phyloP scores from a whole-genome alignment of 1,140 invertebrate genomes.

The Littorina saxatilis region DNA sequence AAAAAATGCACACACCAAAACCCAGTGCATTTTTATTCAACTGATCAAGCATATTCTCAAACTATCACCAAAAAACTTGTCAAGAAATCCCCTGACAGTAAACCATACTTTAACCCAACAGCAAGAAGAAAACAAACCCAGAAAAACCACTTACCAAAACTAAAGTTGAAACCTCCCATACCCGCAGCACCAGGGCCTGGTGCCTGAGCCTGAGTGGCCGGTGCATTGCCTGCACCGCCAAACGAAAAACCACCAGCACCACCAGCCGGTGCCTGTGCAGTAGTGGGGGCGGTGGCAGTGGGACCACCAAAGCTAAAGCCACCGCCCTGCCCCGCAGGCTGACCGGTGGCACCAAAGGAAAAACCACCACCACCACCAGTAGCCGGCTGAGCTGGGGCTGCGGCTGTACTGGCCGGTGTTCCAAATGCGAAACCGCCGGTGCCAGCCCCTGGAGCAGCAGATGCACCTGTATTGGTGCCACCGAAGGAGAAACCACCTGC shows the following conservation, averaged over 20 bases:
- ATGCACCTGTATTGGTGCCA: slow-evolving; percentile 26
- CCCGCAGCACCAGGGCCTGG: neutral
- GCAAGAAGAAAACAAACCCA: neutral
- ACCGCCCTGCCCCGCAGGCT: slow-evolving; percentile 29
- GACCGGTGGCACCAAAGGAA: slow-evolving; percentile 49
- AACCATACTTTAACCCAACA: neutral
- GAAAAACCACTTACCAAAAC: neutral
- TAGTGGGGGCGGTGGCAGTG: neutral
- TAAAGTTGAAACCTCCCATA: neutral
- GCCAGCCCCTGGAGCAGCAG: neutral
- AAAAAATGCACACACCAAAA: neutral
- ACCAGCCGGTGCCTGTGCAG: slow-evolving; percentile 18
- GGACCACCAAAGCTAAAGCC: slow-evolving; percentile 55
- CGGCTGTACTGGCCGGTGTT: neutral
- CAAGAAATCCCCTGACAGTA: neutral
- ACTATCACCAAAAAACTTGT: neutral
- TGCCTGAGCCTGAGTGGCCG: slow-evolving; percentile 25
- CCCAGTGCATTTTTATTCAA: neutral
- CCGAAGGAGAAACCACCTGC: slow-evolving; percentile 49
- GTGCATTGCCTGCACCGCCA: slow-evolving; percentile 7
- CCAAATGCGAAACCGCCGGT: slow-evolving; percentile 32
- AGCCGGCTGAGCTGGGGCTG: neutral
- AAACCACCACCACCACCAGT: slow-evolving; percentile 39
- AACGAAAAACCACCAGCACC: slow-evolving; percentile 37
- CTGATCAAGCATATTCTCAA: neutral